Percentiles rank a stretch among this genome's conserved stretches.
phyloP scores from a whole-genome alignment of 1,140 invertebrate species.

The Lasioglossum albipes region DNA sequence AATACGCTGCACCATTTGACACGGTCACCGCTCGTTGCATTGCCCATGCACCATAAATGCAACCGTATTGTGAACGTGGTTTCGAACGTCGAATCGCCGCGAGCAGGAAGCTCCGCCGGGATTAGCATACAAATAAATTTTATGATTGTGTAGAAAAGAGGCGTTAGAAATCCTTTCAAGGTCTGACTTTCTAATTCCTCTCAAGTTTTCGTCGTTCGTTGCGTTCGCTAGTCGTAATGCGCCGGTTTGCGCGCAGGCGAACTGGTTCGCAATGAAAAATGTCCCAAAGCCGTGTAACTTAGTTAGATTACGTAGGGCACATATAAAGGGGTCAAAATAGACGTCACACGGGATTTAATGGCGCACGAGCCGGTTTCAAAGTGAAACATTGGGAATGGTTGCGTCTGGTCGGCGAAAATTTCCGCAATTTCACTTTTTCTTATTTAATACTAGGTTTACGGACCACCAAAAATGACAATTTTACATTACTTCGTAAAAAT shows the following conservation, averaged over 20 bases:
- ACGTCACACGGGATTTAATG: background rate
- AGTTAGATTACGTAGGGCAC: background rate
- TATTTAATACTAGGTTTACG: background rate
- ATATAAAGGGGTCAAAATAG: background rate
- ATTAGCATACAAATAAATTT: constrained; percentile 46
- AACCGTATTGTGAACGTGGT: background rate
- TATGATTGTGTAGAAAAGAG: constrained; percentile 21
- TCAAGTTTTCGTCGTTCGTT: constrained; percentile 49
- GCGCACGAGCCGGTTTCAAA: background rate
- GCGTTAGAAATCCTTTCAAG: constrained; percentile 46
- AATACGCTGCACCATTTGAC: too few species aligned
- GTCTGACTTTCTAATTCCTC: constrained; percentile 46
- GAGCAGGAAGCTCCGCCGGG: background rate
- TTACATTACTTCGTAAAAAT: too few species aligned
- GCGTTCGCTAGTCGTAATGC: constrained; percentile 15
- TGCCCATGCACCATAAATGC: background rate
- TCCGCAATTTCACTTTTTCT: background rate
- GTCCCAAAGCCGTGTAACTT: background rate
- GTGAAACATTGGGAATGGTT: background rate
- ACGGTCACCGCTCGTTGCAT: background rate
- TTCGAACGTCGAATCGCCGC: background rate
- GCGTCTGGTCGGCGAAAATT: background rate
- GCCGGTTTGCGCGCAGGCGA: background rate
- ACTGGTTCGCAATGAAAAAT: constrained; percentile 29
- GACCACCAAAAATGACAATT: too few species aligned